Evolutionary conservation across 2,113 vertebrate genomes (phyloP), one percentile per base, ranked within the genome.

Genomic region (Thalassoma bifasciatum): DNA sequence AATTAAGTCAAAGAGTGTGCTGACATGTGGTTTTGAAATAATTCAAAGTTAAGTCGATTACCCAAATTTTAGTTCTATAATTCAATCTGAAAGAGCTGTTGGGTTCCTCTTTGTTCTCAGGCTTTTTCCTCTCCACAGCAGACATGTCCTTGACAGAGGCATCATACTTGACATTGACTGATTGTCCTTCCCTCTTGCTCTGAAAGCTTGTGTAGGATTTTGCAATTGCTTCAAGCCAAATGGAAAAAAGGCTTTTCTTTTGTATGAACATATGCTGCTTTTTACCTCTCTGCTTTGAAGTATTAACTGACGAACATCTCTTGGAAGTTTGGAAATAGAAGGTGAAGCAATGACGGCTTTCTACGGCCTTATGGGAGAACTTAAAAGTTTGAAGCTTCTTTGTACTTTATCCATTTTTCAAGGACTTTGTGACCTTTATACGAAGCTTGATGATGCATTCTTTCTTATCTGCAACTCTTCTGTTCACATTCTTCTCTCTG

Each of bases 41-140:
- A 46, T 42, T 78, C 52, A 51, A 44, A 51, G 49, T 47, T 44
- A 65, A 74, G 36, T 51, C 37, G 42, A 77, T 78, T 83, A 85
- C 72, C 23, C 4, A 37, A 62, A 53, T 49, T 46, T 36, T 6
- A 12, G 22, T 24, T 59, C 8, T 34, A 14, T 68, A 49, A 79
- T 61, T 65, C 67, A 65, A 19, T 66, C 70, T 73, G 19, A 40
- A 50, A 14, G 22, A 46, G 51, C 4, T 8, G 13, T 21, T 36
- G 40, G 23, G 10, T 34, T 54, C 23, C 21, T 62, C 23, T 54
- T 53, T 44, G 22, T 21, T 67, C 36, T 36, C 56, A 21, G 2
- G 14, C 5, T 58, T 26, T 37, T 62, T 46, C 44, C 19, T 50
- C 46, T 40, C 21, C 16, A 50, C n/a, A 42, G 24, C 49, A 62